Percentiles rank a stretch among this genome's conserved stretches.
phyloP scores from a whole-genome alignment of 2,888 invertebrate genomes.

The Andrena marginata region DNA sequence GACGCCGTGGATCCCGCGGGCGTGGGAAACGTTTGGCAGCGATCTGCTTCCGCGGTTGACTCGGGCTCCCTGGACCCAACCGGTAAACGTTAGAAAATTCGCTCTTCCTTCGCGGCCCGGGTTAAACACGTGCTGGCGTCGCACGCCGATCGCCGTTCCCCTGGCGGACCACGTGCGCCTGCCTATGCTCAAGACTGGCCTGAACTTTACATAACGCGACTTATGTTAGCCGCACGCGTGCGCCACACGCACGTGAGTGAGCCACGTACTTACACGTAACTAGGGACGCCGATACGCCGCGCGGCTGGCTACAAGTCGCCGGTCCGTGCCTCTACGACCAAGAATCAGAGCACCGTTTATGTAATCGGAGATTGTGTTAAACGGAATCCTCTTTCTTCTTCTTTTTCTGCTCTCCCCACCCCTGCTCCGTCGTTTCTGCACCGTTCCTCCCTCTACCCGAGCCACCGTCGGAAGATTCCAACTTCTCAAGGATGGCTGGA shows the following conservation, averaged over 20 bases:
- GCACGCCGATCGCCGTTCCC: slow-evolving; percentile 55
- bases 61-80: background rate
- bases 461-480: background rate
- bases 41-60: background rate
- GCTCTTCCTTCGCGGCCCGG: slow-evolving; percentile 31
- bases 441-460: too few relatives aligned
- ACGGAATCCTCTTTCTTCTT: slow-evolving; percentile 66
- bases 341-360: slow-evolving; percentile 80
- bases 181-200: slow-evolving; percentile 26
- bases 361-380: slow-evolving; percentile 80
- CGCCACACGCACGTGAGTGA: slow-evolving; percentile 62
- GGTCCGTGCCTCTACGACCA: slow-evolving; percentile 58
- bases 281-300: slow-evolving; percentile 37
- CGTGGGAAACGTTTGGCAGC: slow-evolving; percentile 10
- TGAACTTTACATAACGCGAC: slow-evolving; percentile 67
- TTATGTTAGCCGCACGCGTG: slow-evolving; percentile 59
- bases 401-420: background rate
- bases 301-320: slow-evolving; percentile 4
- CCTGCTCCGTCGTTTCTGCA: background rate
- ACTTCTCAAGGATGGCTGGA: too few relatives aligned
- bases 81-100: slow-evolving; percentile 45
- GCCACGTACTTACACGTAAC: slow-evolving; percentile 44
- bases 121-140: slow-evolving; percentile 65
- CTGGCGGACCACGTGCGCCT: slow-evolving; percentile 57
- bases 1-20: background rate